Evolutionary conservation across 2,888 invertebrate genomes (phyloP), one percentile per base, ranked within the genome.

Genomic region (Willowsia nigromaculata): DNA sequence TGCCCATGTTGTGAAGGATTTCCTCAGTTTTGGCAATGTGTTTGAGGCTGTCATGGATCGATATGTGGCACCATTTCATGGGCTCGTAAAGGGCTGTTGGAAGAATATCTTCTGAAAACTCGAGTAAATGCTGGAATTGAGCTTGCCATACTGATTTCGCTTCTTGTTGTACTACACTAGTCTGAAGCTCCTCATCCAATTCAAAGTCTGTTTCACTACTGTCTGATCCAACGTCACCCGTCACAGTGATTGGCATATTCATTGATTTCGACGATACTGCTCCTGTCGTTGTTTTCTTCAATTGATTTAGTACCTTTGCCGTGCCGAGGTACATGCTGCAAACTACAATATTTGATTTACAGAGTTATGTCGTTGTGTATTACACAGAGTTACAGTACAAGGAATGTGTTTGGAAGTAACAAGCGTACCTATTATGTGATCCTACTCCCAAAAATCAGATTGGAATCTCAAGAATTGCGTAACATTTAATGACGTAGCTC

Each of bases 81-180:
- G 85, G 82, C 22, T 62, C 59, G 81, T 89, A 89, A n/a, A 85
- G 74, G 47, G 53, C 89, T 37, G 74, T 37, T 30, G 89, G 89
- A 6, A 89, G 82, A 76, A 89, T 89, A 43, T 89, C 65, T 76
- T 89, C 89, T 27, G 89, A 89, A 85, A 89, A 89, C 53, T 85
- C 85, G 22, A 89, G 85, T 30, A 89, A 85, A 82, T 89, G 85
- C 18, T 85, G 74, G 22, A 85, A 82, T 22, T 85, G 80, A 27
- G 33, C 53, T 53, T 85, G 30, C 89, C 89, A 85, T 30, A 30
- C 18, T 33, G 74, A 43, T 53, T 37, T 85, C 4, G 40, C 71
- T 62, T 89, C 89, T 30, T 53, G 30, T 11, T 68, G 9, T 9
- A 30, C 25, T 9, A 76, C 11, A 0, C 15, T 15, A n/a, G n/a